Conservation (phyloP, 1,140 invertebrate species). For the Drosophila dunni region DNA sequence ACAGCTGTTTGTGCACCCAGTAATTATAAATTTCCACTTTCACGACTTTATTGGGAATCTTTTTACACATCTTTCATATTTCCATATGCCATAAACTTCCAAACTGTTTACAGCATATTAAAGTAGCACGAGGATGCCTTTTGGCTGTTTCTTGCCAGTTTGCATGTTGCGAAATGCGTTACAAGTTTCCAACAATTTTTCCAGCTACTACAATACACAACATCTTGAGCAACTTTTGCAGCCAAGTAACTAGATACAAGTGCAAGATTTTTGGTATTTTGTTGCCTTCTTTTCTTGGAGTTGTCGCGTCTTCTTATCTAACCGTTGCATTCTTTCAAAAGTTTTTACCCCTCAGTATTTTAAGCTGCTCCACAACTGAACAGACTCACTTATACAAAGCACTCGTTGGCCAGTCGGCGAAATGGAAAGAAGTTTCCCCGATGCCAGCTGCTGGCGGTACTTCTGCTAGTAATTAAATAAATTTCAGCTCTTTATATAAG, state of each 20-base stretch:
- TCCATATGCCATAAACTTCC: not conserved
- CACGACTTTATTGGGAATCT: no score
- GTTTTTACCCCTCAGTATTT: constrained; percentile 7
- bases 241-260: constrained; percentile 17
- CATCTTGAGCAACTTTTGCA: constrained; percentile 21
- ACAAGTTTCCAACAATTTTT: constrained; percentile 7
- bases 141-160: not conserved
- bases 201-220: constrained; percentile 15
- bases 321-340: constrained; percentile 19
- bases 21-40: no score
- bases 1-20: no score
- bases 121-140: not conserved
- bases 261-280: constrained; percentile 24
- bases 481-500: not conserved
- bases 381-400: not conserved
- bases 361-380: not conserved
- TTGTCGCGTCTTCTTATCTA: constrained; percentile 37
- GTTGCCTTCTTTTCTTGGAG: constrained; percentile 20
- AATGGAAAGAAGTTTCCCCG: not conserved
- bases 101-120: not conserved
- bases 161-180: not conserved
- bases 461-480: not conserved
- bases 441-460: not conserved
- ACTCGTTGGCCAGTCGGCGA: not conserved
- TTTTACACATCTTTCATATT: no score